A percentile compares a stretch with the other conserved stretches of the same genome.
Evolutionary conservation across 1,140 invertebrate species (phyloP).

Genomic region (Copidosoma floridanum): DNA sequence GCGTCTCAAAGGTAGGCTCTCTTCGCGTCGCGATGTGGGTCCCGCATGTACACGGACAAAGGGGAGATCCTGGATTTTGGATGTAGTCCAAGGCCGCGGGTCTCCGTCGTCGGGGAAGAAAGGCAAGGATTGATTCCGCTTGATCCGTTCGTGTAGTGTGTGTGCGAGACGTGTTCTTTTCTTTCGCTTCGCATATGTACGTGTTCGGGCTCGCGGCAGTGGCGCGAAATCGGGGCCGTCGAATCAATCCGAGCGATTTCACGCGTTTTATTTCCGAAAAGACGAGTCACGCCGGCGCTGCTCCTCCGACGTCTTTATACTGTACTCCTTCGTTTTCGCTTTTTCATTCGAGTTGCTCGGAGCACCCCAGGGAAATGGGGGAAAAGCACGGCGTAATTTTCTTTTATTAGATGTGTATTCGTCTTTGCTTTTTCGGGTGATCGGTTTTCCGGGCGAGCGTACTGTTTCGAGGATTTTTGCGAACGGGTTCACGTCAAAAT

Average conservation of each 20-base stretch:
- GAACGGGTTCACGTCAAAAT: too few species aligned
- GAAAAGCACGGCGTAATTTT: too few species aligned
- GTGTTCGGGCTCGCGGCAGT: background rate
- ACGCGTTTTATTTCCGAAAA: slow-evolving; percentile 12
- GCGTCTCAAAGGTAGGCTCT: background rate
- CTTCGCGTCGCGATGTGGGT: too few species aligned
- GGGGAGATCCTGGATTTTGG: background rate
- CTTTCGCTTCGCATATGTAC: background rate
- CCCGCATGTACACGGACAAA: too few species aligned
- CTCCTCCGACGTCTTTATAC: too few species aligned
- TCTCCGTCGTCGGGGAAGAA: background rate
- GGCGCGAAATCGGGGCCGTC: background rate
- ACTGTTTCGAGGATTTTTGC: too few species aligned
- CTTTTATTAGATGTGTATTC: background rate
- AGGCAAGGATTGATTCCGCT: slow-evolving; percentile 18
- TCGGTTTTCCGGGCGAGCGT: too few species aligned
- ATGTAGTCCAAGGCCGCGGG: slow-evolving; percentile 9
- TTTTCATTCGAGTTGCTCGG: too few species aligned
- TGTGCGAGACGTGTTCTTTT: background rate
- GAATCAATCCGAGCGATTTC: slow-evolving; percentile 16
- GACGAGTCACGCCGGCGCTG: too few species aligned
- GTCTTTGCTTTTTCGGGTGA: too few species aligned
- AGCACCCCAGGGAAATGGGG: too few species aligned
- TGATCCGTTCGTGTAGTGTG: slow-evolving; percentile 7
- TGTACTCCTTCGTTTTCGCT: too few species aligned